phyloP scores from a whole-genome alignment of 2,797 vertebrate genomes.

The Fundulus diaphanus region DNA sequence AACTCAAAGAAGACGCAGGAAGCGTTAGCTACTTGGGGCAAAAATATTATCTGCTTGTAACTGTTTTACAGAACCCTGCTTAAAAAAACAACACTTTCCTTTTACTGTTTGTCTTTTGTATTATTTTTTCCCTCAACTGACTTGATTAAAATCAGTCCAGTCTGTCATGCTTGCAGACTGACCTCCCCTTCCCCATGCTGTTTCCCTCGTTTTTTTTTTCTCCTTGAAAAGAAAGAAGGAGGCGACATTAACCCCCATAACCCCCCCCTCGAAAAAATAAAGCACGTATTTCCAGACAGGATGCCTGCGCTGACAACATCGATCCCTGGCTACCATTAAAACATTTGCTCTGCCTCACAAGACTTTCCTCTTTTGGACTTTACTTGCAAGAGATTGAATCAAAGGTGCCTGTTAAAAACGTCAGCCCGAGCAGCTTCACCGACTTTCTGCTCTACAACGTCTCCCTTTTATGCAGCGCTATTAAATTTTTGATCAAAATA shows the following conservation, averaged over 20 bases:
- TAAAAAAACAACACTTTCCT: neutral
- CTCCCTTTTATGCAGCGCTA: conserved; percentile 21
- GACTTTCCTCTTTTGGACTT: conserved; percentile 78
- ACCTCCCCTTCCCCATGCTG: conserved; percentile 15
- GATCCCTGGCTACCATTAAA: conserved; percentile 85
- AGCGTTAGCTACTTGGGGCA: no score
- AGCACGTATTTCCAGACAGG: conserved; percentile 81
- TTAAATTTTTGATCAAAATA: conserved; percentile 65
- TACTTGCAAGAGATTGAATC: conserved; percentile 71
- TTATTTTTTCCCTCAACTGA: conserved; percentile 71
- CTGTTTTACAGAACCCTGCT: neutral
- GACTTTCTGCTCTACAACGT: conserved; percentile 19
- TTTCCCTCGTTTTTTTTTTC: conserved; percentile 27
- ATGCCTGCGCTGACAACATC: conserved; percentile 80
- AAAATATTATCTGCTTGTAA: neutral
- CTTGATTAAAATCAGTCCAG: conserved; percentile 64
- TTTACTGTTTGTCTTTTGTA: neutral
- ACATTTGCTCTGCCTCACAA: conserved; percentile 84
- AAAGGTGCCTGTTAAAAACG: conserved; percentile 78
- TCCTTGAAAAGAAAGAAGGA: conserved; percentile 60
- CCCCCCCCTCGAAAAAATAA: conserved; percentile 34
- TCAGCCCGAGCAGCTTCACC: conserved; percentile 51
- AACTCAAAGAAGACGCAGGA: neutral
- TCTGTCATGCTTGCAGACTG: conserved; percentile 47
- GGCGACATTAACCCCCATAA: conserved; percentile 63